Evolutionary conservation across 35 echinoderm and acorn worm genomes (phyloP).

Genomic region (Stichopus chloronotus): DNA sequence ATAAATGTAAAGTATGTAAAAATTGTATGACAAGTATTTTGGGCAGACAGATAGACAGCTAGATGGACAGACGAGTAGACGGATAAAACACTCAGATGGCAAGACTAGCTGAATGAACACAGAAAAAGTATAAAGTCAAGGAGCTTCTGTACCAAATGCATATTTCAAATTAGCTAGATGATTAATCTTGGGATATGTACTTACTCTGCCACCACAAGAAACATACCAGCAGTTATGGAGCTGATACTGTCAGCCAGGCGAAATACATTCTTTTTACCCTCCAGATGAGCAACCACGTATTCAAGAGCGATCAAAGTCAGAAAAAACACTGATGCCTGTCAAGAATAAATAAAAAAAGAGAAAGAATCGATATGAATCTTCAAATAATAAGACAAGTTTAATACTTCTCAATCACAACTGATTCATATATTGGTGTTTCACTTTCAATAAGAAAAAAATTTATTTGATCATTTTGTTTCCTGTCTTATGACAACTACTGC

Average conservation of each 20-base stretch:
- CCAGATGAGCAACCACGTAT: conserved; percentile 18
- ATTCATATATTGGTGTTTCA: not conserved
- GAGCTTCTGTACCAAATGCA: too few relatives aligned
- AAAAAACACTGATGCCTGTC: conserved; percentile 2
- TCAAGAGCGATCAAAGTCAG: conserved; percentile 13
- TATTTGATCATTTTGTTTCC: too few relatives aligned
- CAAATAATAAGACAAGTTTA: not conserved
- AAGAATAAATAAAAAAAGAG: not conserved
- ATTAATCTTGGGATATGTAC: not conserved
- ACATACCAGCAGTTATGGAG: conserved; percentile 77
- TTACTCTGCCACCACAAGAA: conserved; percentile 73
- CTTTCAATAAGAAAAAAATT: not conserved
- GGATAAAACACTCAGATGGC: too few relatives aligned
- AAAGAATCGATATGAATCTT: not conserved
- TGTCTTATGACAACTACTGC: too few relatives aligned
- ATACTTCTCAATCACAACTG: not conserved
- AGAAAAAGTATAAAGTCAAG: too few relatives aligned
- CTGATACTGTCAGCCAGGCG: conserved; percentile 74
- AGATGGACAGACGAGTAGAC: too few relatives aligned
- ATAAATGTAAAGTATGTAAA: too few relatives aligned
- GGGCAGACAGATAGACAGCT: too few relatives aligned
- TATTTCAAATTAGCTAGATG: too few relatives aligned
- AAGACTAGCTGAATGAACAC: too few relatives aligned
- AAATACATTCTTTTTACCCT: conserved; percentile 9
- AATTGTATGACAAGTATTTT: too few relatives aligned